phyloP scores from a whole-genome alignment of 2,888 invertebrate genomes.

The Trichogramma dendrolimi region DNA sequence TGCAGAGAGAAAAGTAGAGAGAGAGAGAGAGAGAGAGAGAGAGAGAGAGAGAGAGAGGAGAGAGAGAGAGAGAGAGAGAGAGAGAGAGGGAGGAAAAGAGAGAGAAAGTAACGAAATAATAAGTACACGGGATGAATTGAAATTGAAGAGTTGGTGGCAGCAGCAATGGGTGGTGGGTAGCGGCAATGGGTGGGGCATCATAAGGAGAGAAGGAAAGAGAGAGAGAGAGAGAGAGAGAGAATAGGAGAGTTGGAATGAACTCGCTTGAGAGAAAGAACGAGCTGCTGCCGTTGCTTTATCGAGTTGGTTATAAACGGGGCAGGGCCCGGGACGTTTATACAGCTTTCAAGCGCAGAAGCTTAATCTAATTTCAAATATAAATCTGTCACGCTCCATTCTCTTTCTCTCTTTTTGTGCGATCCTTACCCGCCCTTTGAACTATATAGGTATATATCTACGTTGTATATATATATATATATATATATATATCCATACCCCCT shows the following conservation, averaged over 20 bases:
- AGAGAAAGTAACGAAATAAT: constrained; percentile 16
- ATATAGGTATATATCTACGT: no score
- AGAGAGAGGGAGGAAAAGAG: constrained; percentile 8
- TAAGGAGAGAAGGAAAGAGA: constrained; percentile 23
- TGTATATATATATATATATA: no score
- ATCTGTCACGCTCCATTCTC: constrained; percentile 47
- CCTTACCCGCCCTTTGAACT: constrained; percentile 27
- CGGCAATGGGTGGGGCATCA: constrained; percentile 12
- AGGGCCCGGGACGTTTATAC: constrained; percentile 48
- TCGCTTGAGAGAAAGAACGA: constrained; percentile 21
- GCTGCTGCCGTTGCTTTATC: constrained; percentile 47
- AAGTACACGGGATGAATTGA: constrained; percentile 26
- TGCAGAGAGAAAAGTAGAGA: not conserved
- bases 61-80: constrained; percentile 2
- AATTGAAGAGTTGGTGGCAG: constrained; percentile 15
- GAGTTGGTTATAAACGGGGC: constrained; percentile 45
- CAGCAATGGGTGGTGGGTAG: constrained; percentile 12
- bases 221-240: constrained; percentile 32
- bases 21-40: not conserved
- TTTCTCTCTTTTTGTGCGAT: constrained; percentile 31
- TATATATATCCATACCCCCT: no score
- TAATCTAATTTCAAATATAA: constrained; percentile 53
- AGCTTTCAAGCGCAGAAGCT: constrained; percentile 53
- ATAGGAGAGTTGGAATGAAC: constrained; percentile 26
- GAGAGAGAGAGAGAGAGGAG: constrained; percentile 6